phyloP scores from a whole-genome alignment of 2,113 vertebrate genomes.

The Hippopotamus amphibius region DNA sequence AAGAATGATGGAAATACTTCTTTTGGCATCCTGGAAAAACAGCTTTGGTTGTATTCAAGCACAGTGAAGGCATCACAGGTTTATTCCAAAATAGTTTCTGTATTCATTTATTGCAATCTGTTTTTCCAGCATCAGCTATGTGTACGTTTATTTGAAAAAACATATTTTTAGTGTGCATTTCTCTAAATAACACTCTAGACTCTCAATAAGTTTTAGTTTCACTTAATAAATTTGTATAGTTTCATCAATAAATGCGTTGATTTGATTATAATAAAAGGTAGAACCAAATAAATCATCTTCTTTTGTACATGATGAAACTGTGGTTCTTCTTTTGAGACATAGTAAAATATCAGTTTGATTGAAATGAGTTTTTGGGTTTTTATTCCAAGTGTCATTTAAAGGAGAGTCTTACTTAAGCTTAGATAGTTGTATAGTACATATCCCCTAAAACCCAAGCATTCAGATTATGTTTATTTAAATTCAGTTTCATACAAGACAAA shows the following conservation, averaged over 20 bases:
- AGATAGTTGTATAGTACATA: not conserved
- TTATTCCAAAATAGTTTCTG: constrained; percentile 62
- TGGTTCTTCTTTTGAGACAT: not conserved
- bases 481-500: not conserved
- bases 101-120: constrained; percentile 16
- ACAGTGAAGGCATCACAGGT: not conserved
- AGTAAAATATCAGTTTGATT: not conserved
- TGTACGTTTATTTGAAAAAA: constrained; percentile 54
- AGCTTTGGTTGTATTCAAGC: constrained; percentile 15
- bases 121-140: constrained; percentile 40
- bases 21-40: constrained; percentile 53
- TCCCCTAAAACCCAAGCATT: not conserved
- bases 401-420: not conserved
- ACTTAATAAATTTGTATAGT: not conserved
- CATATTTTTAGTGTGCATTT: not conserved
- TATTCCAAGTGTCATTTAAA: not conserved
- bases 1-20: constrained; percentile 55
- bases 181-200: not conserved
- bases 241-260: not conserved
- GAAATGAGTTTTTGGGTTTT: constrained; percentile 19
- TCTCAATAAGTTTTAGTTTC: not conserved
- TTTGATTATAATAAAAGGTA: constrained; percentile 43
- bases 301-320: not conserved
- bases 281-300: not conserved
- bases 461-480: not conserved